Evolutionary conservation across 2,888 invertebrate species (phyloP), one percentile per base, ranked within the genome.

Genomic region (Erebia ligea): DNA sequence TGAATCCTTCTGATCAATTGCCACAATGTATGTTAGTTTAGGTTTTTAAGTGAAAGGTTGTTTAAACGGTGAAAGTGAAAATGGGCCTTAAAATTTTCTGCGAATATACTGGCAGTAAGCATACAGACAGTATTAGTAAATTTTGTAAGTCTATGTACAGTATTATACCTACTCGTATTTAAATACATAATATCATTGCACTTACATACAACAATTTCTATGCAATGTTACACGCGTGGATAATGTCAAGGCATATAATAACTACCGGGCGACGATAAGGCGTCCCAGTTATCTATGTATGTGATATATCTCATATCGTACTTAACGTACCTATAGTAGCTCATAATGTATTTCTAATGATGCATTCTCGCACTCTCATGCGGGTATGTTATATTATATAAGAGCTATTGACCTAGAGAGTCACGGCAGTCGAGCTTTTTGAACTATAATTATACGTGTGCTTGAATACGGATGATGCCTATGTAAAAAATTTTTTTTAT

Each of bases 241-340:
- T 67, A 67, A 34, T 69, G 67, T 67, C 69, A 69, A 66, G 56
- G 62, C 58, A 69, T 67, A 34, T 25, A 25, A 25, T 34, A 48
- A 67, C 58, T 58, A 58, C 57, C 67, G 58, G 57, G n/a, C 61
- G 42, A 63, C 61, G 72, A 74, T 74, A 72, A 74, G 40, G 45
- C 66, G 72, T 34, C 45, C 69, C 57, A 74, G 72, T 72, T 74
- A n/a, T n/a, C n/a, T n/a, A n/a, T n/a, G n/a, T n/a, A 72, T 68
- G 58, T 62, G 67, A 71, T 64, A 61, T 56, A 57, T 68, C 56
- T 61, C 52, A 56, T 66, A 42, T n/a, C n/a, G n/a, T n/a, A n/a
- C n/a, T n/a, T n/a, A n/a, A n/a, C n/a, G n/a, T n/a, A n/a, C n/a
- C n/a, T n/a, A 66, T 66, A n/a, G 45, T 21, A 66, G 58, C 56